Evolutionary conservation across 1,140 invertebrate species (phyloP).

Genomic region (Drusus annulatus): DNA sequence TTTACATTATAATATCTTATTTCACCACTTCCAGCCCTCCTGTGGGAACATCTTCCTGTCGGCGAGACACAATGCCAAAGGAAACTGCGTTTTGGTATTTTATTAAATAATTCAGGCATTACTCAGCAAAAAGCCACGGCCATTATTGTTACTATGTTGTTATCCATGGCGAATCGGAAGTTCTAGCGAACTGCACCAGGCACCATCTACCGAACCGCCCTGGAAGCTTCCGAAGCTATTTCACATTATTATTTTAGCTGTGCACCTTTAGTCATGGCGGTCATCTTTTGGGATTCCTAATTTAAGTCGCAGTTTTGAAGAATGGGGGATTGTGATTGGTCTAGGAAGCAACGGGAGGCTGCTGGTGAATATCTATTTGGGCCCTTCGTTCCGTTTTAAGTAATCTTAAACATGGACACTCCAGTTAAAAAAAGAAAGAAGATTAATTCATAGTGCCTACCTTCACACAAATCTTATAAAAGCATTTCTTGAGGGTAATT

Average conservation of each 20-base stretch:
- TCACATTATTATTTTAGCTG: constrained; percentile 16
- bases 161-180: constrained; percentile 42
- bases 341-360: background rate
- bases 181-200: background rate
- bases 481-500: too few relatives aligned
- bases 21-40: background rate
- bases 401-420: too few relatives aligned
- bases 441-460: too few relatives aligned
- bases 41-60: constrained; percentile 8
- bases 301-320: constrained; percentile 6
- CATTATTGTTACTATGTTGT: constrained; percentile 18
- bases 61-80: background rate
- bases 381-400: too few relatives aligned
- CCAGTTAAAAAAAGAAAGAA: too few relatives aligned
- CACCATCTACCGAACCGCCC: background rate
- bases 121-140: constrained; percentile 33
- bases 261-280: constrained; percentile 5
- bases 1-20: background rate
- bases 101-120: constrained; percentile 31
- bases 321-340: background rate
- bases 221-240: constrained; percentile 15
- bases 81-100: constrained; percentile 4
- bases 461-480: too few relatives aligned
- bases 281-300: constrained; percentile 19
- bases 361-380: too few relatives aligned